Evolutionary conservation across 2,888 invertebrate species (phyloP), one percentile per base, ranked within the genome.

Genomic region (Nasonovia ribisnigri): DNA sequence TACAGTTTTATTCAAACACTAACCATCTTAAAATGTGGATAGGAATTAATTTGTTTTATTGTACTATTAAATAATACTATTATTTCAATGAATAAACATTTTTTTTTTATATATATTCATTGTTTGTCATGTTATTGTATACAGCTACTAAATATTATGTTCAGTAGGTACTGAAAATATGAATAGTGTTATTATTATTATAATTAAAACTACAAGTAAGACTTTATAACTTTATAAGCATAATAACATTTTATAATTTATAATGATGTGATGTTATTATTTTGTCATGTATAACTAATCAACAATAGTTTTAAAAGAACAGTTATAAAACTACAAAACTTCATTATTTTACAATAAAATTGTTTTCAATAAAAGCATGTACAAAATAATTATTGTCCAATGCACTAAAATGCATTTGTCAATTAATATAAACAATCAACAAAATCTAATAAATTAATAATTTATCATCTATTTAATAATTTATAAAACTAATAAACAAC

Each of bases 381-480:
- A 87, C 48, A 88, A 36, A 88, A 36, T 51, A 48, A 88, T 36
- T 60, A 77, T 77, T 67, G 48, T 90, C 60, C 16, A 57, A 89
- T 43, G 48, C 42, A 46, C 48, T 86, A 93, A 67, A 46, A 90
- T 90, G n/a, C 29, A 57, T 29, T 90, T 67, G 29, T 54, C n/a
- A 87, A 84, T 46, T 46, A 46, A 93, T n/a, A 24, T 86, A 67
- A 93, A 84, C 24, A 90, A 84, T 60, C 16, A 84, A 93, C 84
- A 84, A 57, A 84, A 77, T n/a, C 77, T 88, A 86, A 42, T 84
- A 93, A 93, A 67, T 93, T 60, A 89, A 89, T 57, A 90, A 86
- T 93, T 93, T 84, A 93, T 93, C 89, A 54, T 93, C 77, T 43
- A 92, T 84, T 54, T 84, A 36, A 84, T 51, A 92, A 88, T 77